Evolutionary conservation across 2,888 invertebrate species (phyloP).

Genomic region (Eretmocerus hayati): DNA sequence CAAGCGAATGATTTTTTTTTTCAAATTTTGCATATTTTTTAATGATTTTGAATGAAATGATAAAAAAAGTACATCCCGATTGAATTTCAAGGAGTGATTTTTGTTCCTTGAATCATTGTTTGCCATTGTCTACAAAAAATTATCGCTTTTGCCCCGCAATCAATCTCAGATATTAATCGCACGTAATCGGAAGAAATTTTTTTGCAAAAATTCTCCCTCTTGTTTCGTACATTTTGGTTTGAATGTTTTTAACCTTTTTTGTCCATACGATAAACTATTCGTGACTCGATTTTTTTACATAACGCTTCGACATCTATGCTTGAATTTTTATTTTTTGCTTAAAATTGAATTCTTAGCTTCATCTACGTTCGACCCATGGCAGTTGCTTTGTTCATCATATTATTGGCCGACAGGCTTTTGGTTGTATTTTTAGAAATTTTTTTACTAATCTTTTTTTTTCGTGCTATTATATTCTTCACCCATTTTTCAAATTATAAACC

Average conservation of each 20-base stretch:
- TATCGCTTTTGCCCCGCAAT: no score
- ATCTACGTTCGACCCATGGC: constrained; percentile 42
- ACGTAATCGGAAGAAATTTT: not conserved
- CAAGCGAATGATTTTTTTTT: no score
- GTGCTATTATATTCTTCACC: constrained; percentile 9
- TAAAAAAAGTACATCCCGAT: no score
- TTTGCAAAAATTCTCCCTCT: not conserved
- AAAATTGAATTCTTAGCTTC: constrained; percentile 42
- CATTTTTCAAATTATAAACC: constrained; percentile 10
- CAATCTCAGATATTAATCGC: no score
- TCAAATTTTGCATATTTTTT: no score
- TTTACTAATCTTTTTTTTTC: constrained; percentile 16
- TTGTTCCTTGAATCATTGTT: no score
- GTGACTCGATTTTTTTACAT: constrained; percentile 8
- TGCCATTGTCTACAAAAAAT: no score
- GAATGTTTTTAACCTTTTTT: no score
- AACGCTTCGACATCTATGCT: constrained; percentile 37
- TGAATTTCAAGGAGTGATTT: no score
- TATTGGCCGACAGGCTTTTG: constrained; percentile 40
- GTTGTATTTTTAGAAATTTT: constrained; percentile 17
- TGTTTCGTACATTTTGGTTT: not conserved
- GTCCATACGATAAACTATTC: no score
- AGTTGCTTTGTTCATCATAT: constrained; percentile 43
- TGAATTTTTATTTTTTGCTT: constrained; percentile 25
- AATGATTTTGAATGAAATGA: no score